Evolutionary conservation across 2,888 invertebrate species (phyloP).

Genomic region (Drosophila formosana): DNA sequence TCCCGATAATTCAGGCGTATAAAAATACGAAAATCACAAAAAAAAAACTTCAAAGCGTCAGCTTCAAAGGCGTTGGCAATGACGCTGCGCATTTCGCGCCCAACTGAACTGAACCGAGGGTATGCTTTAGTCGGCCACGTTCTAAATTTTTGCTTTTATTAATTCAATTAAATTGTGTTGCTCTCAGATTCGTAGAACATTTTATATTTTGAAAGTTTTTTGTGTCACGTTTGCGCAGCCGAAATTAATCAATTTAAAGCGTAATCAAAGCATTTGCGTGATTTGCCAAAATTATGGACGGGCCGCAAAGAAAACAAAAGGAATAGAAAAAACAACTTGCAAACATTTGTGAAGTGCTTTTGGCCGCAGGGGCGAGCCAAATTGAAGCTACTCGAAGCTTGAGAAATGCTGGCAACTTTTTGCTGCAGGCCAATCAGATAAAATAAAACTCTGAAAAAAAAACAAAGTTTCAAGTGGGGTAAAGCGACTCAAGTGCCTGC

Average conservation of each 20-base stretch:
- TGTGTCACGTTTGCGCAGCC: constrained; percentile 9
- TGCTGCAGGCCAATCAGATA: constrained; percentile 38
- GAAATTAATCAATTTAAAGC: constrained; percentile 73
- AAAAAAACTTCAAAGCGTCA: constrained; percentile 56
- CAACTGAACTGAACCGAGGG: constrained; percentile 16
- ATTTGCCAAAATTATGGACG: constrained; percentile 45
- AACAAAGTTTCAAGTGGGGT: constrained; percentile 6
- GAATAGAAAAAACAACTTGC: constrained; percentile 39
- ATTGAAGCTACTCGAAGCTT: constrained; percentile 55
- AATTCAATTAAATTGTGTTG: constrained; percentile 68
- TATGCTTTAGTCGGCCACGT: constrained; percentile 17
- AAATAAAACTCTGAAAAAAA: constrained; percentile 7
- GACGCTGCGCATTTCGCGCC: constrained; percentile 20
- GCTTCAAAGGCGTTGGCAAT: constrained; percentile 16
- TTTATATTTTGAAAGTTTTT: constrained; percentile 23
- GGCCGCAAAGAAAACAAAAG: constrained; percentile 4
- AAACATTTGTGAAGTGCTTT: constrained; percentile 63
- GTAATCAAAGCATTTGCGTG: constrained; percentile 72
- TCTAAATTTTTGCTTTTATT: constrained; percentile 42
- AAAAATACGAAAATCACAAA: constrained; percentile 9
- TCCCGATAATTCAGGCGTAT: constrained; percentile 50
- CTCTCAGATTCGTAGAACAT: constrained; percentile 44
- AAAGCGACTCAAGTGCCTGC: constrained; percentile 4
- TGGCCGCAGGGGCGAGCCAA: constrained; percentile 45
- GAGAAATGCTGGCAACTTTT: constrained; percentile 43